Conservation (phyloP, 1,140 invertebrate species). For the Drosophila biarmipes region DNA sequence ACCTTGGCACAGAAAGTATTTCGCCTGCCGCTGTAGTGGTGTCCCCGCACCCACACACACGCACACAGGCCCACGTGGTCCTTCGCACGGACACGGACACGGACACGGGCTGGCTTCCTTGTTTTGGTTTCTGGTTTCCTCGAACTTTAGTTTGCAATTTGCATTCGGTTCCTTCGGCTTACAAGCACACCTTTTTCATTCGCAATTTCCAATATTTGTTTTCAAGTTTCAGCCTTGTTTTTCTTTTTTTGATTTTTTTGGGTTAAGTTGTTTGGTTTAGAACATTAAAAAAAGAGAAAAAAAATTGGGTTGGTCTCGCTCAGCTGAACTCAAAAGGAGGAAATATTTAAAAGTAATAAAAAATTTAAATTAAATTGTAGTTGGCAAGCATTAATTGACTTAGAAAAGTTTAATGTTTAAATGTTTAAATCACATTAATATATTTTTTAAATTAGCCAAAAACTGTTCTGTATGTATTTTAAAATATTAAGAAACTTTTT, state of each 20-base stretch:
- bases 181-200: not conserved
- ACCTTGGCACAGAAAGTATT: slow-evolving; percentile 63
- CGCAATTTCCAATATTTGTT: slow-evolving; percentile 15
- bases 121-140: slow-evolving; percentile 38
- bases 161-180: slow-evolving; percentile 11
- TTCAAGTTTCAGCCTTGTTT: slow-evolving; percentile 24
- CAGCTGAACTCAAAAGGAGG: not conserved
- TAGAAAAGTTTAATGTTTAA: too few species aligned
- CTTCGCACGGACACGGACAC: slow-evolving; percentile 14
- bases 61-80: slow-evolving; percentile 12
- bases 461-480: too few species aligned
- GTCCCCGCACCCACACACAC: slow-evolving; percentile 17
- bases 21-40: slow-evolving; percentile 31
- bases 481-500: too few species aligned
- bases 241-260: slow-evolving; percentile 10
- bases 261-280: slow-evolving; percentile 1
- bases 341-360: not conserved
- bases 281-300: slow-evolving; percentile 39
- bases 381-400: too few species aligned
- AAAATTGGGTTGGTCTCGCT: slow-evolving; percentile 17
- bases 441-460: too few species aligned
- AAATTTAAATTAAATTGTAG: not conserved
- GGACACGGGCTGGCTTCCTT: slow-evolving; percentile 39
- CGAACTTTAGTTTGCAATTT: slow-evolving; percentile 33
- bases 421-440: too few species aligned